A percentile compares a stretch with the other conserved stretches of the same genome.
These are phyloP conservation scores for Channa argus DNA, from an alignment of 2,113 vertebrate species.

Conservation along the genomic window DNA sequence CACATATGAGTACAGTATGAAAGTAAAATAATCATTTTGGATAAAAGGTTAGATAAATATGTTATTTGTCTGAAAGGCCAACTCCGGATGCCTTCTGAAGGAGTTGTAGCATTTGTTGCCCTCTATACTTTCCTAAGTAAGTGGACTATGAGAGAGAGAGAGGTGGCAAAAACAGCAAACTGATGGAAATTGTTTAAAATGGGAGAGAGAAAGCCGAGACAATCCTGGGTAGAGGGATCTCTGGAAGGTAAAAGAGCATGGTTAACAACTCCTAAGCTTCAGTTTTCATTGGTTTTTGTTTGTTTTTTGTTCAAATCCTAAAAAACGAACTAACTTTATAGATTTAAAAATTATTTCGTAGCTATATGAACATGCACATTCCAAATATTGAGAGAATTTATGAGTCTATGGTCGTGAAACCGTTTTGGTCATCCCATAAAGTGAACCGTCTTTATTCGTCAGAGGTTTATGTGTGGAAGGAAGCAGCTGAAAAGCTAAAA, in stretches of 20 bases:
- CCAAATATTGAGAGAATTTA: neutral
- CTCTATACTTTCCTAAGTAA: too few species aligned
- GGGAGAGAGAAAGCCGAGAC: neutral
- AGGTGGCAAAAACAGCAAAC: neutral
- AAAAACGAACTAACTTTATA: too few species aligned
- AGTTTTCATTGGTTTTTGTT: too few species aligned
- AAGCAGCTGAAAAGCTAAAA: slow-evolving; percentile 18
- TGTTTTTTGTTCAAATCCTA: too few species aligned
- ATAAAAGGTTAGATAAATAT: neutral
- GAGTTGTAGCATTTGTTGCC: neutral
- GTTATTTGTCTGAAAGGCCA: neutral
- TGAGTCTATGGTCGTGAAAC: neutral
- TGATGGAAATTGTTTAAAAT: slow-evolving; percentile 12
- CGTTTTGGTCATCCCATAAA: neutral
- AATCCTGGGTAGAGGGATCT: neutral
- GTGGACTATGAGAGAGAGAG: neutral
- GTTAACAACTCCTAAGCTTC: too few species aligned
- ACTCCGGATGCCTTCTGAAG: neutral
- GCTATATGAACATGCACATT: neutral
- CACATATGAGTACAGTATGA: neutral
- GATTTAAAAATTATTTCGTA: too few species aligned
- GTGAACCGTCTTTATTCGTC: neutral
- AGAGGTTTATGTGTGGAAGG: neutral
- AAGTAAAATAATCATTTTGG: neutral
- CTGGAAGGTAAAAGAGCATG: too few species aligned